phyloP scores from a whole-genome alignment of 37 sponge, comb jelly and placozoan species.

The Geodia barretti region DNA sequence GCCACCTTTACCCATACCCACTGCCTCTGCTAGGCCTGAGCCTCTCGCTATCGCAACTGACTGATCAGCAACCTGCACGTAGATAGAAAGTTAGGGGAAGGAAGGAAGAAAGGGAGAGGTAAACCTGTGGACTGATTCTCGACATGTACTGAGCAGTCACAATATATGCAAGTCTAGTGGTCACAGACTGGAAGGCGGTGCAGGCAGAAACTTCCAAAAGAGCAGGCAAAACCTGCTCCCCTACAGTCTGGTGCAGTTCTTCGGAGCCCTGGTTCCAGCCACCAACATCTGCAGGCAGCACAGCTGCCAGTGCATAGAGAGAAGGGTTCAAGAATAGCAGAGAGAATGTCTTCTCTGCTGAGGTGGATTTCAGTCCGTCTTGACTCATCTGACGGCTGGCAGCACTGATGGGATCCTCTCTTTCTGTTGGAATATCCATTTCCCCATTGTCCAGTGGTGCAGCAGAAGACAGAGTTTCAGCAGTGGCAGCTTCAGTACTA shows the following conservation, averaged over 20 bases:
- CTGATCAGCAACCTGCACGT: slow-evolving; percentile 57
- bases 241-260: slow-evolving; percentile 46
- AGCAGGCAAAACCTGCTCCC: slow-evolving; percentile 54
- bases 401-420: slow-evolving; percentile 17
- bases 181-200: neutral
- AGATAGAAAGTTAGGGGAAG: too few species aligned
- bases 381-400: slow-evolving; percentile 24
- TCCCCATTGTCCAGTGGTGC: too few species aligned
- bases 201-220: slow-evolving; percentile 37
- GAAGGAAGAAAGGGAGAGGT: too few species aligned
- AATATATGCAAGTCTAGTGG: slow-evolving; percentile 17
- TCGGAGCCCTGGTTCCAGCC: slow-evolving; percentile 42
- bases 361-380: slow-evolving; percentile 20
- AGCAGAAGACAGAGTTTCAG: neutral
- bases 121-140: slow-evolving; percentile 40
- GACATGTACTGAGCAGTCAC: slow-evolving; percentile 56
- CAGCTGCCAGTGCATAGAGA: slow-evolving; percentile 42
- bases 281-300: neutral
- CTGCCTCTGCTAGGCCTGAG: neutral
- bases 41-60: slow-evolving; percentile 35
- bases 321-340: slow-evolving; percentile 12
- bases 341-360: slow-evolving; percentile 47
- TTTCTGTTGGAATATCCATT: neutral
- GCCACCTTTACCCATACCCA: slow-evolving; percentile 21
- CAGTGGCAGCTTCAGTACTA: neutral